Percentiles rank a stretch among this genome's conserved stretches.
Evolutionary conservation across 2,797 vertebrate genomes (phyloP).

Genomic region (Tarsius wallacei): DNA sequence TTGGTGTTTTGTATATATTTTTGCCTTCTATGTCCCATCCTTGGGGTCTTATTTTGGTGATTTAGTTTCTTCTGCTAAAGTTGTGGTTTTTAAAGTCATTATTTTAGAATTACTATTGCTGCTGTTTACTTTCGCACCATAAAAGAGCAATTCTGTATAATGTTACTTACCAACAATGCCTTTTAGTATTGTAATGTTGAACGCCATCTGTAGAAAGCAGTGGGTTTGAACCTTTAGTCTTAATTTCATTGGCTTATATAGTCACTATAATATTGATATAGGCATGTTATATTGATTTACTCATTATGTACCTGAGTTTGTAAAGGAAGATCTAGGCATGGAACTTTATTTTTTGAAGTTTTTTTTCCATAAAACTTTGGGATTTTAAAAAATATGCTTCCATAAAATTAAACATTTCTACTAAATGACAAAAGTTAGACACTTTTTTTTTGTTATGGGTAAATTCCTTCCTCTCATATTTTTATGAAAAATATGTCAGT

Average conservation of each 20-base stretch:
- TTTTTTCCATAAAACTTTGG: background rate
- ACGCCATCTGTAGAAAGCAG: background rate
- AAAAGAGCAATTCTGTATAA: background rate
- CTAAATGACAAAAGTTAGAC: background rate
- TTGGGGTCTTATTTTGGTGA: too few relatives aligned
- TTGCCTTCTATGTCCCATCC: too few relatives aligned
- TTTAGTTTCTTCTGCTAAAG: too few relatives aligned
- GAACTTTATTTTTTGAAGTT: background rate
- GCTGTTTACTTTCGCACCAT: background rate
- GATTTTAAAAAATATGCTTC: background rate
- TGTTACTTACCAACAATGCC: constrained; percentile 5
- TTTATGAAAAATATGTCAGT: background rate
- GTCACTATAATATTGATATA: background rate
- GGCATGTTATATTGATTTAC: background rate
- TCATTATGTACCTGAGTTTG: background rate
- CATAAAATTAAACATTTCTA: background rate
- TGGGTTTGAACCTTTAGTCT: background rate
- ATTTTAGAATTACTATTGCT: background rate
- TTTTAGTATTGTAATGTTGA: constrained; percentile 34
- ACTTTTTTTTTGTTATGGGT: background rate
- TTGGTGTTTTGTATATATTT: too few relatives aligned
- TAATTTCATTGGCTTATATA: background rate
- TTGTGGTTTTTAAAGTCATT: background rate
- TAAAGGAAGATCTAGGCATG: background rate
- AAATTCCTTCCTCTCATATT: background rate